Base-by-base conservation (phyloP, 2,113 vertebrate species). In the Reinhardtius hippoglossoides region DNA sequence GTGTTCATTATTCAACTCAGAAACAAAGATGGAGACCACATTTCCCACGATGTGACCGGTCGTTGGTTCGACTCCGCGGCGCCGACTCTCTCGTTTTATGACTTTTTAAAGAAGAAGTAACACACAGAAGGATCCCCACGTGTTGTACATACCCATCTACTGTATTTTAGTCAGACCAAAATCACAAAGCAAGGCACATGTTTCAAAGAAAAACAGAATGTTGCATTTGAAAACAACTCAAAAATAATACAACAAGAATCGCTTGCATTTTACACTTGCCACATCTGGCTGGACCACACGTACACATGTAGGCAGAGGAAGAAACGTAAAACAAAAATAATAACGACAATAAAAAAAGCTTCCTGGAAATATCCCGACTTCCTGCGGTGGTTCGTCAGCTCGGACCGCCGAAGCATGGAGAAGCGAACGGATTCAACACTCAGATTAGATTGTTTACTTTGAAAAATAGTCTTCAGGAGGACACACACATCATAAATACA, bases 151-250 rank as follows among this genome's bases (percentile, higher is more conserved):
- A 92, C 73, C 83, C 89, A 89, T 87, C 84, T 83, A 89, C 73
- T 87, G 81, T 89, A 81, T 78, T 87, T 91, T 90, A 84, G 78
- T 93, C 79, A 87, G 87, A 82, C 86, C 84, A 92, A 86, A 79
- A 91, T 73, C 92, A 95, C 87, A 91, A 95, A 95, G 95, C 96
- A 97, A 98, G 97, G 97, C 96, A 98, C 97, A 93, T 93, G 90
- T 90, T 92, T 91, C 26, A 87, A 92, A 91, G 62, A 76, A 94
- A 90, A 89, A 62, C 24, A 0, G 21, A 86, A 87, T 74, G 81
- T 74, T 93, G 88, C 91, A 88, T 89, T 82, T 80, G 18, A 74
- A 82, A 91, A 89, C 58, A 67, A 93, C 18, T 82, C 35, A 86
- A 84, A 88, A 86, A 87, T 61, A 78, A 93, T 62, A 78, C 88